Evolutionary conservation across 2,113 vertebrate species (phyloP), one percentile per base, ranked within the genome.

Genomic region (Pipa parva): DNA sequence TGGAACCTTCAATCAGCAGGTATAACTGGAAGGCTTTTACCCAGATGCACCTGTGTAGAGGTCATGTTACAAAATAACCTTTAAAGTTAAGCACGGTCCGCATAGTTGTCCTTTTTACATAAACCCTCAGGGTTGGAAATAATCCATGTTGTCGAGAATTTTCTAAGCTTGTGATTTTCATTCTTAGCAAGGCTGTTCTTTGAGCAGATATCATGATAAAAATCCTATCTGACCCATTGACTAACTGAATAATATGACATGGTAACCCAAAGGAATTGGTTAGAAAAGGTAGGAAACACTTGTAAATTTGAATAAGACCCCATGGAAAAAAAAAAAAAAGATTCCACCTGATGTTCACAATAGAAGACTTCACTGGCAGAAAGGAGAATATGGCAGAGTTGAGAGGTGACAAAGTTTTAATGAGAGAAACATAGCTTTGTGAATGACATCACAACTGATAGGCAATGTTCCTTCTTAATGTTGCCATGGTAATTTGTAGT

Each of bases 31-130:
- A 49, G 57, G 45, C 46, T 60, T 60, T 59, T 26, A 68, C 56
- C 65, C 56, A 68, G 29, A 39, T 59, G 56, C 24, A 68, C 56
- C 56, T 59, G 64, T n/a, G 36, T 36, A 60, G 56, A 68, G 57
- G 65, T 59, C 65, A 68, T 24, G 8, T 26, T 50, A 21, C 39
- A 26, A 52, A 58, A 60, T 22, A 68, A 24, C 45, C 28, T 36
- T 50, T 50, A 31, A 31, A 50, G 24, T 27, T 7, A 50, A 58
- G 11, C 31, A 27, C 22, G 56, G 59, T 21, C 25, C 46, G 27
- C 46, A 51, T 51, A 46, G 24, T 22, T 36, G 45, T 17, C 12
- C 21, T 33, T 52, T 36, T 63, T 52, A 52, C 17, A 63, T 22
- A 50, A 63, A 51, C 28, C 18, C 12, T 24, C 46, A 48, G 60